Conservation (phyloP, 2,113 vertebrate species). For the Synodontis membranacea region DNA sequence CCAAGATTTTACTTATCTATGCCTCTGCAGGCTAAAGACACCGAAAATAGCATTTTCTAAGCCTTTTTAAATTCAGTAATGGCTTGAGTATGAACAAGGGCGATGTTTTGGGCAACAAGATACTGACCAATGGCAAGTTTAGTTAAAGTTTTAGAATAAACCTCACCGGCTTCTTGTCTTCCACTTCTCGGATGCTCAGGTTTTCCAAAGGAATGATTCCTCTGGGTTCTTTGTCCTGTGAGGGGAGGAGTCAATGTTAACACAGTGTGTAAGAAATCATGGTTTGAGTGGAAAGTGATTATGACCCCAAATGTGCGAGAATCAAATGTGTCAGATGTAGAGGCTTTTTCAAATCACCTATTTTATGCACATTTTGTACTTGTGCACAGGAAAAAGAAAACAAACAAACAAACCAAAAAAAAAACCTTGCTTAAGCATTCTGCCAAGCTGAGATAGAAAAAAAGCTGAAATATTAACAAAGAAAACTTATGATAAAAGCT, state of each 20-base stretch:
- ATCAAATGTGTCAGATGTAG: too few species aligned
- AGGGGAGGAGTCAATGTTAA: background rate
- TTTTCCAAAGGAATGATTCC: conserved; percentile 98
- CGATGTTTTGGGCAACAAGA: background rate
- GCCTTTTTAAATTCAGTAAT: background rate
- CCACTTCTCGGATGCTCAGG: conserved; percentile 94
- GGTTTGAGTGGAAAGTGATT: background rate
- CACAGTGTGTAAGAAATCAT: background rate
- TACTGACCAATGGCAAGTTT: background rate
- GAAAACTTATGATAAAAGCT: background rate
- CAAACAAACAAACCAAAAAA: background rate
- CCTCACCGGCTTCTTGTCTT: conserved; percentile 95
- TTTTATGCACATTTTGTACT: background rate
- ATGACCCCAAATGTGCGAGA: background rate
- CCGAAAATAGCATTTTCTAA: background rate
- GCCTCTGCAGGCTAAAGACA: background rate
- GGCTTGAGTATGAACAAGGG: background rate
- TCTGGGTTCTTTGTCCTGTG: conserved; percentile 94
- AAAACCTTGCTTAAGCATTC: background rate
- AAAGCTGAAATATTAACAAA: background rate
- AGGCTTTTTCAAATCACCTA: background rate
- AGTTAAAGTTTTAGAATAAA: background rate
- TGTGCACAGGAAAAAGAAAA: background rate
- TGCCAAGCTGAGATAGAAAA: background rate
- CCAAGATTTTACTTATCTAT: background rate